These are phyloP conservation scores for Limnothrissa miodon DNA, from an alignment of 2,113 vertebrate species.

Conservation along the genomic window DNA sequence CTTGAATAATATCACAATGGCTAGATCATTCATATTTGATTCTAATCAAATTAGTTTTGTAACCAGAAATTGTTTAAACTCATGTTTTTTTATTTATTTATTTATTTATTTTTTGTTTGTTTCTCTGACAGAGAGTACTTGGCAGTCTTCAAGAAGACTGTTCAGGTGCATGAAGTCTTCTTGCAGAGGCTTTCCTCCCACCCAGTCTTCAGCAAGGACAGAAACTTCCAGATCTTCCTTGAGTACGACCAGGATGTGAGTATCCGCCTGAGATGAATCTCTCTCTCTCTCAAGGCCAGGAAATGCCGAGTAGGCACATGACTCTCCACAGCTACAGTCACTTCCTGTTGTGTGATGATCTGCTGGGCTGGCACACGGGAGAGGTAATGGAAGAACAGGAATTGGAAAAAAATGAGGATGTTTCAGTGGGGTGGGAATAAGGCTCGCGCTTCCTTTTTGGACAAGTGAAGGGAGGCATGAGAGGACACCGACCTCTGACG, in stretches of 20 bases:
- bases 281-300: too few relatives aligned
- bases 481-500: constrained; percentile 47
- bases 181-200: constrained; percentile 91
- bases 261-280: constrained; percentile 36
- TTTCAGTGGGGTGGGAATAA: background rate
- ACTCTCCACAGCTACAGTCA: background rate
- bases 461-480: background rate
- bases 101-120: too few relatives aligned
- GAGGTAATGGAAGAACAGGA: constrained; percentile 50
- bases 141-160: constrained; percentile 98
- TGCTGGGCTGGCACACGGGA: constrained; percentile 52
- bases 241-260: constrained; percentile 98
- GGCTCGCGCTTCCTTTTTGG: background rate
- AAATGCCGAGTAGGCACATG: constrained; percentile 2
- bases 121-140: constrained; percentile 77
- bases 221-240: constrained; percentile 95
- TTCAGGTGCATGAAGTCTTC: constrained; percentile 94
- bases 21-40: background rate
- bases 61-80: too few relatives aligned
- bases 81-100: too few relatives aligned
- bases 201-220: constrained; percentile 88
- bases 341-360: constrained; percentile 34
- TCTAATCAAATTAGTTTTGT: background rate
- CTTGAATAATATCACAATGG: background rate
- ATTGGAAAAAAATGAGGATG: constrained; percentile 12